Base-by-base conservation (phyloP, 2,888 invertebrate genomes). In the Mermis nigrescens region DNA sequence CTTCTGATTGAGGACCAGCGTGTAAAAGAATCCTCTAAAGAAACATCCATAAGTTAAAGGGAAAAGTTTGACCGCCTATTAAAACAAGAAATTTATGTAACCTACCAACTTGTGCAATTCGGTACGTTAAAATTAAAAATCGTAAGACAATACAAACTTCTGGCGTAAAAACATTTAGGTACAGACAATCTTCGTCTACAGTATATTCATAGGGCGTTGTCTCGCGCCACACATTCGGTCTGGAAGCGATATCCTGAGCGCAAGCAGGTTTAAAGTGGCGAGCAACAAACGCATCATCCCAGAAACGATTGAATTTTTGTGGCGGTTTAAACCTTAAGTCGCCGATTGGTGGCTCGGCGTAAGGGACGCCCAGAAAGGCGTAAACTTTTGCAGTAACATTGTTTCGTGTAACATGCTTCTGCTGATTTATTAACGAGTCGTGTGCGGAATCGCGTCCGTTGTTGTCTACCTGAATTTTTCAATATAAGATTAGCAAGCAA, bases 141-240 rank as follows among this genome's bases (percentile, higher is more conserved):
- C 24, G 4, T n/a, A 24, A 19, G 29, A 22, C 15, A 28, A n/a
- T 2, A 64, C 67, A 60, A 57, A 75, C 75, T 74, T 82, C 82
- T 2, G 92, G 92, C 0, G 87, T 84, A 73, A 83, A 94, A 58
- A 94, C 80, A 71, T 94, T 94, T 59, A 94, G 78, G 72, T 92
- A 94, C 0, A 94, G 79, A 67, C 94, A 94, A 71, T 94, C 92
- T 74, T 94, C 94, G 68, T 90, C 85, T 76, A 90, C 85, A 67
- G 84, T 84, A 31, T 84, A 79, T 46, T 68, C 68, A 58, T 68
- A 70, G 0, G 66, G 67, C 29, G 2, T 4, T 22, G 58, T 58
- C 46, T 19, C 48, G 27, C 57, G 57, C 31, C 52, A 19, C 45
- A 60, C 48, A 2, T 62, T 63, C 2, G 70, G 68, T 2, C 63